Base-by-base conservation (phyloP, 1,140 invertebrate species). In the Drosophila sturtevanti region DNA sequence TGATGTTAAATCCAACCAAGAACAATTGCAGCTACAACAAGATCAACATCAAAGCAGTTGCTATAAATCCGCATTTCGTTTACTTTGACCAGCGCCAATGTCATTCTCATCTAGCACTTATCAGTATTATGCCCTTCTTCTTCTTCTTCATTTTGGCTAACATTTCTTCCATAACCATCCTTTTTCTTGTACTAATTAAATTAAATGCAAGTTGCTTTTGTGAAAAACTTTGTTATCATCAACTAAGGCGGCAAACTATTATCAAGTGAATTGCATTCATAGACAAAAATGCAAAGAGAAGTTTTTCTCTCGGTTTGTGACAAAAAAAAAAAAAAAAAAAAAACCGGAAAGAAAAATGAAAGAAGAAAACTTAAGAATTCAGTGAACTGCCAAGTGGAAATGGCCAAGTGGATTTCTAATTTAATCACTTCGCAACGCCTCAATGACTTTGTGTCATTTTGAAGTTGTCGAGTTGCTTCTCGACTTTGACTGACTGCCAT, bases 171-270 rank as follows among this genome's bases (percentile, higher is more conserved):
- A 14, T 38, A 1, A 44, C 4, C 14, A 12, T 16, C 38, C 35
- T 44, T 64, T 71, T 60, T 54, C 31, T 63, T 54, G 18, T 60
- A 79, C 74, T 86, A 86, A 86, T 86, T 86, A 78, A 86, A 86
- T 86, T 70, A 81, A 61, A 86, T 74, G 67, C 70, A 61, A 77
- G 77, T 73, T 76, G 72, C 72, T 69, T 64, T 75, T 60, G 65
- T 37, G 48, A 37, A 58, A 85, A 85, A 68, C 65, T 80, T 77
- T 38, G 68, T 85, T 85, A 85, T 86, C 81, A 48, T 48, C 41
- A 48, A 18, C 38, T n/a, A 48, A 70, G 52, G 14, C 54, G 24
- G 31, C 54, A 56, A 56, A 56, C 14, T 56, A 56, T 56, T 56
- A 41, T 41, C 21, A 27, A 21, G 48, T 9, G 21, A 21, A 63